Conservation (phyloP, 2,888 invertebrate species). For the Drosophila trichaetosa region DNA sequence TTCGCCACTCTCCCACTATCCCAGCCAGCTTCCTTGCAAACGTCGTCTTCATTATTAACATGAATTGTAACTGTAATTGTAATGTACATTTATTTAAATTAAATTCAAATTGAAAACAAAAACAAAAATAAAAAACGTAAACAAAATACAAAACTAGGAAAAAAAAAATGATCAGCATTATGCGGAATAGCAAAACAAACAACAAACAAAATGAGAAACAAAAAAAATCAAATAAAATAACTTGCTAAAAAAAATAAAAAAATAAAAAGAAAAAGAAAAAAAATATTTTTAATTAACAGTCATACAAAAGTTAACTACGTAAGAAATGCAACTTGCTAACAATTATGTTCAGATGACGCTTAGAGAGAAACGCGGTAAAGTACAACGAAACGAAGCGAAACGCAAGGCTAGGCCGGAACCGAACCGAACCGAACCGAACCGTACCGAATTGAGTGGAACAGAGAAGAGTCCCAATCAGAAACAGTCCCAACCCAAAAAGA, state of each 20-base stretch:
- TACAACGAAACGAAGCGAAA: constrained; percentile 50
- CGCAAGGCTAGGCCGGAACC: constrained; percentile 15
- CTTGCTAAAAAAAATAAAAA: constrained; percentile 25
- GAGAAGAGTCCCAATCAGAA: constrained; percentile 5
- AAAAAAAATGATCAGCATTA: constrained; percentile 36
- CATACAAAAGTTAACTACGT: constrained; percentile 54
- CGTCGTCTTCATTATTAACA: constrained; percentile 23
- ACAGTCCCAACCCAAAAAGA: not conserved
- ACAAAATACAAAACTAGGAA: constrained; percentile 41
- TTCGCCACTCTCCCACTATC: not conserved
- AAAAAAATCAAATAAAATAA: constrained; percentile 55
- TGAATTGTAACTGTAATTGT: constrained; percentile 59
- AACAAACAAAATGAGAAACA: constrained; percentile 23
- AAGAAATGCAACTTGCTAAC: constrained; percentile 2
- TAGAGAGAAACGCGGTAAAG: constrained; percentile 50
- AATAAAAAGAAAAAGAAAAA: constrained; percentile 24
- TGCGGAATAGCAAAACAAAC: constrained; percentile 46
- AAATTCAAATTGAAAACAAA: constrained; percentile 51
- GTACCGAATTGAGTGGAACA: not conserved
- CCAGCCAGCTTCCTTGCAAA: constrained; percentile 1
- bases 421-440: not conserved
- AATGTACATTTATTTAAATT: constrained; percentile 74
- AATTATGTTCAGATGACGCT: constrained; percentile 33
- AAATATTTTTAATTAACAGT: constrained; percentile 51
- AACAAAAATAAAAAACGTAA: constrained; percentile 50